These are phyloP conservation scores for Bombyx mandarina DNA, from an alignment of 1,140 invertebrate species.

Conservation along the genomic window DNA sequence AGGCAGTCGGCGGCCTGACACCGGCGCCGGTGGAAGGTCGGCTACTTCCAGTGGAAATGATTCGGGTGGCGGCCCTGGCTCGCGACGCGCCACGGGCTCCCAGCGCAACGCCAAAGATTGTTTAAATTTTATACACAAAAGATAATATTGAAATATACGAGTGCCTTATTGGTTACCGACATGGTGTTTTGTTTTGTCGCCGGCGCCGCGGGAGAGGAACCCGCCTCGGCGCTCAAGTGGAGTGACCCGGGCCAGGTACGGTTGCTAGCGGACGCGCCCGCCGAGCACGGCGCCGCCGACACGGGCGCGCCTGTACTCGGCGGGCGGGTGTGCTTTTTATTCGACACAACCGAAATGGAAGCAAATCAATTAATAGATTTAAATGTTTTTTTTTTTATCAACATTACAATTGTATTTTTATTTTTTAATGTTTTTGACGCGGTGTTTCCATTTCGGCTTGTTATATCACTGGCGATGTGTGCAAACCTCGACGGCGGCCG, in stretches of 20 bases:
- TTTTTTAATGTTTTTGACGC: background rate
- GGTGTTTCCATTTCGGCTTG: conserved; percentile 33
- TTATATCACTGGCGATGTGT: conserved; percentile 61
- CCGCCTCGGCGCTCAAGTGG: conserved; percentile 73
- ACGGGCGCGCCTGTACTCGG: conserved; percentile 41
- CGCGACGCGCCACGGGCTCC: conserved; percentile 8
- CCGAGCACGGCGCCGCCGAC: conserved; percentile 28
- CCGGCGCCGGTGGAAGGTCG: conserved; percentile 37
- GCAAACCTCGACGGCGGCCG: conserved; percentile 44
- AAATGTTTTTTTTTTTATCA: too few relatives aligned
- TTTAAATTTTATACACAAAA: conserved; percentile 50
- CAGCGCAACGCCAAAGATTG: conserved; percentile 61
- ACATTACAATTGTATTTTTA: background rate
- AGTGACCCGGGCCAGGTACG: conserved; percentile 76
- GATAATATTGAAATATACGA: conserved; percentile 60
- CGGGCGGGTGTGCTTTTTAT: conserved; percentile 45
- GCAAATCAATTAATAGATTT: conserved; percentile 8
- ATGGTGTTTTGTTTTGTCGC: conserved; percentile 48
- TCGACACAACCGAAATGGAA: conserved; percentile 36
- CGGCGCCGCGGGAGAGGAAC: conserved; percentile 59
- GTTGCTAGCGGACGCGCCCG: conserved; percentile 57
- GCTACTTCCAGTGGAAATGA: conserved; percentile 64
- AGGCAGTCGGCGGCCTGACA: conserved; percentile 40
- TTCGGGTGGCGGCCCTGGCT: conserved; percentile 45
- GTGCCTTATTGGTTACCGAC: conserved; percentile 64